A percentile compares a stretch with the other conserved stretches of the same genome.
These are phyloP conservation scores for Pristionchus japonicus DNA, from an alignment of 2,888 invertebrate species.

Conservation along the genomic window DNA sequence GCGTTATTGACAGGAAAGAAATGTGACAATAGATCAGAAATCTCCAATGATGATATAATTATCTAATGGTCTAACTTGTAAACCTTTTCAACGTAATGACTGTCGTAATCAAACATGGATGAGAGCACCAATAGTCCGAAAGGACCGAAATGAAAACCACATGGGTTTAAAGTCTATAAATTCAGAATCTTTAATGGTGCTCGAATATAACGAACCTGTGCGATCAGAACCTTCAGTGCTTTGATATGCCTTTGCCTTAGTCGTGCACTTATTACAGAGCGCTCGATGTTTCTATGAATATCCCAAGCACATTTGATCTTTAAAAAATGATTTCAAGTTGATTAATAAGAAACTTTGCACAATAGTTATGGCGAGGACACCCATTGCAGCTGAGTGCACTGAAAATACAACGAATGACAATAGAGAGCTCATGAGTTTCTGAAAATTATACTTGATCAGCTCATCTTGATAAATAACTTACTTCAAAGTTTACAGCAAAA, in stretches of 20 bases:
- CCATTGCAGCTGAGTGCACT: neutral
- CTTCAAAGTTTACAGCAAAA: neutral
- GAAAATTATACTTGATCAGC: neutral
- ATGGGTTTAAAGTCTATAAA: neutral
- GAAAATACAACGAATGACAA: neutral
- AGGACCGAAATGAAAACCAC: neutral
- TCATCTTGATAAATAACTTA: neutral
- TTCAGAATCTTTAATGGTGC: neutral
- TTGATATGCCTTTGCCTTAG: neutral
- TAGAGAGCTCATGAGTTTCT: neutral
- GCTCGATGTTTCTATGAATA: neutral
- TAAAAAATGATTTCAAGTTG: neutral
- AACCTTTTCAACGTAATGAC: neutral
- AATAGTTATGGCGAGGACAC: neutral
- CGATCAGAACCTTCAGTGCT: neutral
- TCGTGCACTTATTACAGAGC: neutral
- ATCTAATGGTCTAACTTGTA: neutral
- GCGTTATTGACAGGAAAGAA: neutral
- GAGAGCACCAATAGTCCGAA: neutral
- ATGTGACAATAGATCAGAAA: neutral
- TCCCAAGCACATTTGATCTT: neutral
- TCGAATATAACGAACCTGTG: neutral
- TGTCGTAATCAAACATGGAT: neutral
- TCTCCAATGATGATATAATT: neutral
- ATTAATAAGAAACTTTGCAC: neutral